These are phyloP conservation scores for Bruchidius siliquastri DNA, from an alignment of 2,888 invertebrate genomes.

Conservation along the genomic window DNA sequence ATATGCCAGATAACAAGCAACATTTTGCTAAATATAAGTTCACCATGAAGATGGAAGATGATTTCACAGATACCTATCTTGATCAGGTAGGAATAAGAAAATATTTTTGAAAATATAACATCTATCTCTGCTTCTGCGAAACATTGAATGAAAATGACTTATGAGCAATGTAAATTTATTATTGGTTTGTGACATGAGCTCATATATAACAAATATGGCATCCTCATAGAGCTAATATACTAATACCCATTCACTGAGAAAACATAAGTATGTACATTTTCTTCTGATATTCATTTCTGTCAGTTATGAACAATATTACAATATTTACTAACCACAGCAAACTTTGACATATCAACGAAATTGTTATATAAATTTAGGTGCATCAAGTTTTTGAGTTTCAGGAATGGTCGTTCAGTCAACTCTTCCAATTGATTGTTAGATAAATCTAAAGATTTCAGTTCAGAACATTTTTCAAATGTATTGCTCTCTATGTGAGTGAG, in stretches of 20 bases:
- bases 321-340: background rate
- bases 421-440: background rate
- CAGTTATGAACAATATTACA: background rate
- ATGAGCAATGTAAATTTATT: no score
- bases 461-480: background rate
- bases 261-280: no score
- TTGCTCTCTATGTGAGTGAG: background rate
- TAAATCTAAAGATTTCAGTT: background rate
- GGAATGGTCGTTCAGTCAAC: constrained; percentile 4
- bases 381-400: background rate
- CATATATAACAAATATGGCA: no score
- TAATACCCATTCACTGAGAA: no score
- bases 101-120: no score
- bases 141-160: no score
- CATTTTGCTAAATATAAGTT: constrained; percentile 44
- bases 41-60: constrained; percentile 43
- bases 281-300: no score
- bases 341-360: constrained; percentile 1
- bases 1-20: constrained; percentile 34
- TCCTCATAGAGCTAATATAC: no score
- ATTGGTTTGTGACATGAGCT: no score
- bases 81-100: constrained; percentile 19
- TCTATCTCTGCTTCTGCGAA: no score
- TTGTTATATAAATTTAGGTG: background rate
- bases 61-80: constrained; percentile 37